These are phyloP conservation scores for Ariolimax columbianus DNA, from an alignment of 2,888 invertebrate genomes.

Conservation along the genomic window DNA sequence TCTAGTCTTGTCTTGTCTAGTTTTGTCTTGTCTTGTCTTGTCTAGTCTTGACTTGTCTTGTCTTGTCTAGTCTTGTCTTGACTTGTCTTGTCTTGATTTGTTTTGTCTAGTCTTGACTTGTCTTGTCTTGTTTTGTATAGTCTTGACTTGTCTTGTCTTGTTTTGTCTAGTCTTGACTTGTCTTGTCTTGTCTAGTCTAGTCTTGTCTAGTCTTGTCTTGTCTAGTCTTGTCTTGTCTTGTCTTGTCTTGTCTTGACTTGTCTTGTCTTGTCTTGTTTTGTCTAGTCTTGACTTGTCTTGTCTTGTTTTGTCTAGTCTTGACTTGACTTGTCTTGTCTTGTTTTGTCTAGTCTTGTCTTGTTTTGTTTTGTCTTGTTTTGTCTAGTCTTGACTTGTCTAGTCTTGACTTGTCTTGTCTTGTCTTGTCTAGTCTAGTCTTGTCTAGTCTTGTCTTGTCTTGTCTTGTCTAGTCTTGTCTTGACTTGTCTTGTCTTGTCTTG, in stretches of 20 bases:
- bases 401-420: too few species aligned
- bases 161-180: not conserved
- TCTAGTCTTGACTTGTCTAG: too few species aligned
- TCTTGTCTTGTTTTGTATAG: not conserved
- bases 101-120: conserved; percentile 21
- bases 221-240: not conserved
- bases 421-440: too few species aligned
- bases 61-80: too few species aligned
- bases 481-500: too few species aligned
- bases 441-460: too few species aligned
- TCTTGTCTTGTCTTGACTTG: not conserved
- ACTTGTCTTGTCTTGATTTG: not conserved
- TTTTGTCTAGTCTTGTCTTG: too few species aligned
- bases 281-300: not conserved
- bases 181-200: not conserved
- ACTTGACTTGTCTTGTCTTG: too few species aligned
- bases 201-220: not conserved
- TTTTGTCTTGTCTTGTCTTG: not conserved
- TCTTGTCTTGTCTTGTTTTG: not conserved
- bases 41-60: not conserved
- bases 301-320: not conserved
- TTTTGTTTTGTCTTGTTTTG: too few species aligned
- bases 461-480: too few species aligned
- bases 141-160: not conserved
- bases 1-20: conserved; percentile 46